phyloP scores from a whole-genome alignment of 2,113 vertebrate genomes.

The Eira barbara region DNA sequence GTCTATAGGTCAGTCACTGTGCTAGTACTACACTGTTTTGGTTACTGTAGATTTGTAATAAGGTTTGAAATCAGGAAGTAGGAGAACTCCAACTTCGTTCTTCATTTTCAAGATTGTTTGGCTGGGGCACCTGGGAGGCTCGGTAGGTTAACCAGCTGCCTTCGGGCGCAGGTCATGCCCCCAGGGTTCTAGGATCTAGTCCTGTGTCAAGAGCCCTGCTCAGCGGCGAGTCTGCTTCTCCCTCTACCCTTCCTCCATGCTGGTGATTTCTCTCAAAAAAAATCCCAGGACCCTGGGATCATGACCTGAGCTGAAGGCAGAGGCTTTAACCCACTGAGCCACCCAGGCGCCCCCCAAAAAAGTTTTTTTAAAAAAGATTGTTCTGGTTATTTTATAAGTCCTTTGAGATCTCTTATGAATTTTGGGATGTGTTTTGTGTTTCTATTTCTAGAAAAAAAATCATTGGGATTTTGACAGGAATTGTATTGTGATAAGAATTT shows the following conservation, averaged over 20 bases:
- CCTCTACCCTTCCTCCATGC: no score
- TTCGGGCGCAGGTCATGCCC: no score
- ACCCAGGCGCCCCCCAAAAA: no score
- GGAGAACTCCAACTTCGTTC: neutral
- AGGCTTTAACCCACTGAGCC: no score
- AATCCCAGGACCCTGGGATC: no score
- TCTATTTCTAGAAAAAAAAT: neutral
- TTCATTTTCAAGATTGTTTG: neutral
- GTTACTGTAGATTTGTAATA: neutral
- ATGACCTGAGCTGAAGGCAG: no score
- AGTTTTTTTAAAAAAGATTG: neutral
- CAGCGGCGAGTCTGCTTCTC: no score
- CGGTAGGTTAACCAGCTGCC: no score
- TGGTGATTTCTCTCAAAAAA: no score
- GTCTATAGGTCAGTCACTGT: neutral
- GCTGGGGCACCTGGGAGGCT: no score
- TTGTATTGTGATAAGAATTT: neutral
- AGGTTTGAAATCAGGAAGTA: neutral
- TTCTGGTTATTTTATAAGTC: neutral
- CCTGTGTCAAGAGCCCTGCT: no score
- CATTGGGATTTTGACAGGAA: neutral
- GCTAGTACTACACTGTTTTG: neutral
- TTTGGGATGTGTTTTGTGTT: neutral
- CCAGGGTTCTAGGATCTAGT: no score
- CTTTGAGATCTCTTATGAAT: neutral